Percentiles rank a stretch among this genome's conserved stretches.
Conservation (phyloP, 2,113 vertebrate genomes). For the Herpailurus yagouaroundi region DNA sequence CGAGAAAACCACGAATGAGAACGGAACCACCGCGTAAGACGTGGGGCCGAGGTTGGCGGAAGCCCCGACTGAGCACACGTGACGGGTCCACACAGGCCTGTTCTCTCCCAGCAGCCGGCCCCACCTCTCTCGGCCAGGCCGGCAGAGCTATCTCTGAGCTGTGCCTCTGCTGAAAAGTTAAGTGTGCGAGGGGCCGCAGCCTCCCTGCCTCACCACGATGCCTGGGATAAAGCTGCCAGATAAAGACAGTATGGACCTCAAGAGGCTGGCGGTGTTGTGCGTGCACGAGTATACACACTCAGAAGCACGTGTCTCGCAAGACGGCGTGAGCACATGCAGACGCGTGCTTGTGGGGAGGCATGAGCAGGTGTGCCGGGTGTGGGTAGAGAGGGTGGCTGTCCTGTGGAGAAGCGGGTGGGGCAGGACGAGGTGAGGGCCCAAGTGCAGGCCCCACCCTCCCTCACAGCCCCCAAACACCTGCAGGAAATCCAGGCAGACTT, state of each 20-base stretch:
- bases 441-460: neutral
- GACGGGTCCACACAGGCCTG: neutral
- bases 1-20: neutral
- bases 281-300: no score
- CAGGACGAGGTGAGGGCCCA: neutral
- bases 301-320: no score
- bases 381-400: no score
- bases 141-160: neutral
- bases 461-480: neutral
- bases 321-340: no score
- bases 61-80: fast-evolving
- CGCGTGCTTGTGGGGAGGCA: no score
- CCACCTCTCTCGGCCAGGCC: neutral
- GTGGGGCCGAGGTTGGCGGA: neutral
- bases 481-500: neutral
- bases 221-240: no score
- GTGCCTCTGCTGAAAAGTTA: no score
- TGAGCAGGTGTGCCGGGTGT: no score
- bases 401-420: neutral
- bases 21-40: fast-evolving
- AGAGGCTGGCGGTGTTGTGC: no score
- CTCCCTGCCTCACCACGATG: no score
- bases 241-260: no score
- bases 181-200: no score
- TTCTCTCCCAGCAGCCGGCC: neutral